Conservation (phyloP, 2,797 vertebrate genomes). For the Anabas testudineus region DNA sequence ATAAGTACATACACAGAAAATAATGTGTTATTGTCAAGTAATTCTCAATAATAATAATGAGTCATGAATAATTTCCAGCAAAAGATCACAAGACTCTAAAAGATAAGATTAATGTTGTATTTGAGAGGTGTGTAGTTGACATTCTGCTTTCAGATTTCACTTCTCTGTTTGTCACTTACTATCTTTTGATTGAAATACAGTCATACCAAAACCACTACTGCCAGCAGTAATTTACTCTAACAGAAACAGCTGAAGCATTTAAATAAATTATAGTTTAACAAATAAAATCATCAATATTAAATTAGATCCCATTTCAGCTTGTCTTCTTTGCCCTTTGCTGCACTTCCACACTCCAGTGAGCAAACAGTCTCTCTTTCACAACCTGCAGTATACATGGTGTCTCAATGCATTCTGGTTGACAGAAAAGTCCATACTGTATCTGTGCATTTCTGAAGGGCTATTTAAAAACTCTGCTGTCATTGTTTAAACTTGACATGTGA, state of each 20-base stretch:
- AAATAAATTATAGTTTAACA: background rate
- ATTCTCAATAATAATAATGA: no score
- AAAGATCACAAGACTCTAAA: background rate
- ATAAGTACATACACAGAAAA: background rate
- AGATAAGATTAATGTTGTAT: background rate
- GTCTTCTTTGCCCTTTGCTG: background rate
- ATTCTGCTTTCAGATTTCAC: constrained; percentile 10
- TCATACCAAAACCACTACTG: background rate
- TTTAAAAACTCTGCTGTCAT: background rate
- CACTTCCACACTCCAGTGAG: background rate
- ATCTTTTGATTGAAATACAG: constrained; percentile 1
- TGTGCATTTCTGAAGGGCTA: background rate
- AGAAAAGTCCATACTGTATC: background rate
- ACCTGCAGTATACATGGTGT: background rate
- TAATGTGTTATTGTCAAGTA: background rate
- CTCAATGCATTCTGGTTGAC: background rate
- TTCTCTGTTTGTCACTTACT: background rate
- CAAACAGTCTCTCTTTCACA: constrained; percentile 1
- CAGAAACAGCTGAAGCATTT: background rate
- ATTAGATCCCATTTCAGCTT: background rate
- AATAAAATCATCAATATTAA: background rate
- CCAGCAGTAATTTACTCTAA: background rate
- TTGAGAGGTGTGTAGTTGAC: background rate
- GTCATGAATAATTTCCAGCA: background rate
- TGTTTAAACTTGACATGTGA: background rate